These are phyloP conservation scores for Brachyalestes nurse DNA, from an alignment of 2,797 vertebrate species.

Conservation along the genomic window DNA sequence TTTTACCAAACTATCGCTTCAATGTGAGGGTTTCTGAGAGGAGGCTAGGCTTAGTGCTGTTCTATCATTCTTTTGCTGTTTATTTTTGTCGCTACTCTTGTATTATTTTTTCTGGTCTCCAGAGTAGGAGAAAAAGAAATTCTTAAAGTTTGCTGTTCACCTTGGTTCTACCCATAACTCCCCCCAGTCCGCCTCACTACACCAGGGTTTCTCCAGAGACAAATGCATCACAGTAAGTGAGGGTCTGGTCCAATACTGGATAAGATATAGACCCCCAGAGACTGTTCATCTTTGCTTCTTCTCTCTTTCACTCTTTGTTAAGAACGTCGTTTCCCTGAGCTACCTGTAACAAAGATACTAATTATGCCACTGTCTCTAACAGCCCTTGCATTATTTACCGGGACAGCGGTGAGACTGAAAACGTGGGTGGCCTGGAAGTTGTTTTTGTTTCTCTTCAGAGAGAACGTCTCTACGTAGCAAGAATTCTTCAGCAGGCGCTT, in stretches of 20 bases:
- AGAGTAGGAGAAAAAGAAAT: not conserved
- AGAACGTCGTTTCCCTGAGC: not conserved
- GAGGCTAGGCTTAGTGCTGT: not conserved
- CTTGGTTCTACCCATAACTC: not conserved
- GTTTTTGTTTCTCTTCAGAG: constrained; percentile 13
- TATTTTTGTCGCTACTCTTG: not conserved
- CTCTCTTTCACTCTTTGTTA: not conserved
- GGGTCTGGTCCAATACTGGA: not conserved
- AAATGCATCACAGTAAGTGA: not conserved
- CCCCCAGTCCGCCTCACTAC: not conserved
- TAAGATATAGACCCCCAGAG: not conserved
- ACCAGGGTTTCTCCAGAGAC: constrained; percentile 14
- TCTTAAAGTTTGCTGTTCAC: not conserved
- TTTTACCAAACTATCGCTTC: too few relatives aligned
- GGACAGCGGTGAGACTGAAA: not conserved
- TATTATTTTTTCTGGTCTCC: not conserved
- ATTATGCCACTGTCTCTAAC: constrained; percentile 1
- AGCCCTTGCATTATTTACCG: not conserved
- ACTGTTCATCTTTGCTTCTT: not conserved
- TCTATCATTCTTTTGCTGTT: not conserved
- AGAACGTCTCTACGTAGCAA: not conserved
- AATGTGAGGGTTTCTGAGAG: too few relatives aligned
- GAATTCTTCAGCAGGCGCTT: not conserved
- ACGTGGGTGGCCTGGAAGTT: not conserved
- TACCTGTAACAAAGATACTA: constrained; percentile 6